Evolutionary conservation across 2,113 vertebrate genomes (phyloP), one percentile per base, ranked within the genome.

Genomic region (Heterochromis multidens): DNA sequence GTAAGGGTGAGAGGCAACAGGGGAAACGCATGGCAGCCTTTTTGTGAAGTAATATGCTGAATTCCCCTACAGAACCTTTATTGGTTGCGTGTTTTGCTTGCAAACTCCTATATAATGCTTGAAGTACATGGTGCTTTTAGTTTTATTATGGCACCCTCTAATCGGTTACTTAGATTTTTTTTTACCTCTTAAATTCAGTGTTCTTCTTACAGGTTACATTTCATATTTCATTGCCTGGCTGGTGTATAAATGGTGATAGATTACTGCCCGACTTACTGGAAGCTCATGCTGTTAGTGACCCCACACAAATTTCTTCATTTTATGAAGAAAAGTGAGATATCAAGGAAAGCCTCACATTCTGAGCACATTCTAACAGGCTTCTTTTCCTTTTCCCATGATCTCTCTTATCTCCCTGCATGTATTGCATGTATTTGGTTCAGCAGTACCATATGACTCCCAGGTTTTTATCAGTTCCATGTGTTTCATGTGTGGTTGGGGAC

Each of bases 381-480:
- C 62, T 81, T 61, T 84, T 74, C 57, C 79, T 74, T 60, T 72
- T 77, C 72, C 74, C 31, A 52, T 78, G 60, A 87, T 90, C 88
- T 83, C 82, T 87, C 54, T 90, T 81, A 84, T 37, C 79, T 81
- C 78, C 46, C 12, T 5, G 5, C 62, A 11, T 76, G 79, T 11
- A 61, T 76, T 80, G 62, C 43, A n/a, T 88, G 81, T 83, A 84
- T 84, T 89, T 86, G 78, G 82, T 88, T 80, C 82, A 49, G 82
- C 80, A 31, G 25, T 61, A 83, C 59, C 4, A 23, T 63, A 54
- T 12, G 78, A 76, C 81, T 84, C 85, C 62, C 40, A n/a, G 43
- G 37, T 40, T 87, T 92, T 93, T 90, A 94, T 94, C 16, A 56
- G 57, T 94, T 94, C 93, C 93, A 95, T 91, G 88, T 94, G 94